Percentiles rank a stretch among this genome's conserved stretches.
phyloP scores from a whole-genome alignment of 2,797 vertebrate species.

The Spatula versicolor region DNA sequence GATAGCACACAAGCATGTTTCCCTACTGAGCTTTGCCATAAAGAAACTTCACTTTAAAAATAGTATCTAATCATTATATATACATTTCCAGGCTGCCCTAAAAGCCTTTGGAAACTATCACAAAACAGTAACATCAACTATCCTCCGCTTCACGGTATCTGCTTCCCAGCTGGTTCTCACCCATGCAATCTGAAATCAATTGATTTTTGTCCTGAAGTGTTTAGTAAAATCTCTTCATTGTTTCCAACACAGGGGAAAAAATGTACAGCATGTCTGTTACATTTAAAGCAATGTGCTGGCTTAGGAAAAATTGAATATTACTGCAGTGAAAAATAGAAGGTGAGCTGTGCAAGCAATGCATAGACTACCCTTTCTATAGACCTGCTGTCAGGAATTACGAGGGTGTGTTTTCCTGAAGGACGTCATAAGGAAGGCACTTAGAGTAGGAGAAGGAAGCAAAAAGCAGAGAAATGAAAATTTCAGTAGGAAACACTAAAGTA shows the following conservation, averaged over 20 bases:
- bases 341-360: not conserved
- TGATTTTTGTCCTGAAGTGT: not conserved
- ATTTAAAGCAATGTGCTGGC: not conserved
- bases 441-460: not conserved
- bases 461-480: constrained; percentile 10
- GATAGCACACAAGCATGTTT: not conserved
- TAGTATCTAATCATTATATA: not conserved
- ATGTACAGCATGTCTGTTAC: not conserved
- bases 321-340: not conserved
- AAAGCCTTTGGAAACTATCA: not conserved
- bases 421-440: not conserved
- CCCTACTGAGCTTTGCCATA: not conserved
- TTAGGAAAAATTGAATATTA: not conserved
- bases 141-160: not conserved
- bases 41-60: constrained; percentile 10
- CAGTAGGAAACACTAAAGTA: constrained; percentile 5
- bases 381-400: not conserved
- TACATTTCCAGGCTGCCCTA: not conserved
- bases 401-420: not conserved
- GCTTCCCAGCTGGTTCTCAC: not conserved
- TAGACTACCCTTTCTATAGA: not conserved
- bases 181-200: not conserved
- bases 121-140: not conserved
- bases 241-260: not conserved
- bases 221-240: not conserved